These are phyloP conservation scores for Batillaria attramentaria DNA, from an alignment of 1,140 invertebrate species.

Conservation along the genomic window DNA sequence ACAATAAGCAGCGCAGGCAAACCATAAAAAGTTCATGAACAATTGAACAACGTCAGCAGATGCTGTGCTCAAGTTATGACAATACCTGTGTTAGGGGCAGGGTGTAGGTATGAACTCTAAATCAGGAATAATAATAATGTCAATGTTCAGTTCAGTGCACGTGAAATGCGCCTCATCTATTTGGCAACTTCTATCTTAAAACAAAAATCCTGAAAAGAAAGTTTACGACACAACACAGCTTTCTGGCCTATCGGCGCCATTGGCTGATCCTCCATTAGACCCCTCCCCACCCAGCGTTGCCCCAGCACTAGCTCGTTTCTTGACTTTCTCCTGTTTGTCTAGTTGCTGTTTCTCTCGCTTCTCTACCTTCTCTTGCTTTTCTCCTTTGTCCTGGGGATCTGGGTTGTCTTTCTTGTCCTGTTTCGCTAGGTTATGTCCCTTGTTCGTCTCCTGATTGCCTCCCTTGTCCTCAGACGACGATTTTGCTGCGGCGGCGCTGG, in stretches of 20 bases:
- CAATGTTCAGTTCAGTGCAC: too few species aligned
- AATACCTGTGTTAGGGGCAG: too few species aligned
- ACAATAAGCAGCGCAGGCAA: too few species aligned
- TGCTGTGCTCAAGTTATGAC: too few species aligned
- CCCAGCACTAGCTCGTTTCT: conserved; percentile 24
- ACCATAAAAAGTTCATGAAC: too few species aligned
- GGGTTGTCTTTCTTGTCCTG: not conserved
- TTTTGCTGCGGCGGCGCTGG: too few species aligned
- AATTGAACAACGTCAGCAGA: too few species aligned
- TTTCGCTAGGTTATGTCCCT: not conserved
- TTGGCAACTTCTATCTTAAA: too few species aligned
- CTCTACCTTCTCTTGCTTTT: not conserved
- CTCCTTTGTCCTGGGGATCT: not conserved
- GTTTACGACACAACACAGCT: conserved; percentile 20
- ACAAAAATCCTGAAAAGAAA: too few species aligned
- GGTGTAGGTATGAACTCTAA: too few species aligned
- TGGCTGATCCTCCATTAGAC: not conserved
- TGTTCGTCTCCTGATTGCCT: not conserved
- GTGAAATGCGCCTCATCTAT: too few species aligned
- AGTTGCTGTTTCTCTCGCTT: not conserved
- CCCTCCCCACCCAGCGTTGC: not conserved
- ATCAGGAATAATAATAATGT: too few species aligned
- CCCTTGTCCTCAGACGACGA: not conserved
- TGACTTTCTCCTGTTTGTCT: not conserved
- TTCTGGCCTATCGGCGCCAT: conserved; percentile 9